Conservation (phyloP, 2,888 invertebrate genomes). For the Odontothrips loti region DNA sequence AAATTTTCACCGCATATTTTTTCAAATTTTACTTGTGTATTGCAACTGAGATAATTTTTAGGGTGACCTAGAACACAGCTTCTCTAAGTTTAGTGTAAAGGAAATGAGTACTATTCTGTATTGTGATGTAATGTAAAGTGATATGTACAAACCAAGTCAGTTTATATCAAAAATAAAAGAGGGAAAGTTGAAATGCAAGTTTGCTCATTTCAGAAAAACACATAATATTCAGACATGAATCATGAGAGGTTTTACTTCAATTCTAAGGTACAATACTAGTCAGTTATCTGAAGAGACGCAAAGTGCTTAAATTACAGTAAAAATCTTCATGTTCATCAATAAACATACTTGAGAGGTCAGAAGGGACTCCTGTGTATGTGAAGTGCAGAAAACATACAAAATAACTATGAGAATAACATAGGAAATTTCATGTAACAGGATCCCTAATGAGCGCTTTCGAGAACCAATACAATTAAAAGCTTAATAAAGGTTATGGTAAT, state of each 20-base stretch:
- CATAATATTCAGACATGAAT: background rate
- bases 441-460: background rate
- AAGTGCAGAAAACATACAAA: constrained; percentile 16
- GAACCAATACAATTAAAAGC: constrained; percentile 6
- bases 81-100: no score
- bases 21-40: no score
- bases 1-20: no score
- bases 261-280: constrained; percentile 25
- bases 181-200: background rate
- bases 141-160: constrained; percentile 21
- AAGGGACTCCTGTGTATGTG: background rate
- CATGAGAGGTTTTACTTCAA: constrained; percentile 8
- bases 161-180: background rate
- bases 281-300: constrained; percentile 14
- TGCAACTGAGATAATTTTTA: no score
- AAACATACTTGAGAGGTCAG: background rate
- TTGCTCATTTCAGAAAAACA: background rate
- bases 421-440: background rate
- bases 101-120: background rate
- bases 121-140: background rate
- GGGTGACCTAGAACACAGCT: no score
- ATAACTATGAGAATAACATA: constrained; percentile 23
- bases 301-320: constrained; percentile 20
- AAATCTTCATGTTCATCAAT: background rate
- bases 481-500: background rate